Evolutionary conservation across 1,140 invertebrate genomes (phyloP), one percentile per base, ranked within the genome.

Genomic region (Lycorma delicatula): DNA sequence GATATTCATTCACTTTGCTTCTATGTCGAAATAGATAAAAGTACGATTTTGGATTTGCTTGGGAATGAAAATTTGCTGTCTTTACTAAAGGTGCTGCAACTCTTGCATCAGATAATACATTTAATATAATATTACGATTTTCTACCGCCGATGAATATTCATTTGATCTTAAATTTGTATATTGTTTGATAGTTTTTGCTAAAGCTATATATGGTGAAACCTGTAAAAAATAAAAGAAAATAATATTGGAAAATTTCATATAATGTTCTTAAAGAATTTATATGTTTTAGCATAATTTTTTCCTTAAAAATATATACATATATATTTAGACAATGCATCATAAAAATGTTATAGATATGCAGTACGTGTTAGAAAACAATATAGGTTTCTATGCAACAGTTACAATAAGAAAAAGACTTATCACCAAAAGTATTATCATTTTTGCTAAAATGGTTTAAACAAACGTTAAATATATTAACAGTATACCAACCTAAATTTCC

Each of bases 21-120:
- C 96, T 93, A 73, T 97, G 94, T 72, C 91, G 89, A 72, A 94
- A 95, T 16, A 95, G 89, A 71, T 93, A 95, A 50, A 95, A 78
- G 72, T 89, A 96, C 29, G 92, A 94, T 67, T 88, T 87, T 27
- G 84, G 75, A 28, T 89, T 87, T 1, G 87, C 63, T n/a, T 63
- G 44, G 29, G 93, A 92, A 74, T 98, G 95, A 48, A 93, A 82
- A 72, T 95, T 89, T 0, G 89, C 91, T 0, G 92, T 93, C 70
- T 92, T 83, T 6, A 97, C 84, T 20, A 95, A 82, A 0, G 95
- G 95, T 3, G 93, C 91, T 1, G 96, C 91, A 26, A 91, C 91
- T 71, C 89, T 85, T 1, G 91, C 95, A 71, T 99, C 97, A 34
- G 89, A 90, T 1, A 99, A 74, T 1, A 95, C 89, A 69, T 96